phyloP scores from a whole-genome alignment of 1,140 invertebrate genomes.

The Leptinotarsa lineolata region DNA sequence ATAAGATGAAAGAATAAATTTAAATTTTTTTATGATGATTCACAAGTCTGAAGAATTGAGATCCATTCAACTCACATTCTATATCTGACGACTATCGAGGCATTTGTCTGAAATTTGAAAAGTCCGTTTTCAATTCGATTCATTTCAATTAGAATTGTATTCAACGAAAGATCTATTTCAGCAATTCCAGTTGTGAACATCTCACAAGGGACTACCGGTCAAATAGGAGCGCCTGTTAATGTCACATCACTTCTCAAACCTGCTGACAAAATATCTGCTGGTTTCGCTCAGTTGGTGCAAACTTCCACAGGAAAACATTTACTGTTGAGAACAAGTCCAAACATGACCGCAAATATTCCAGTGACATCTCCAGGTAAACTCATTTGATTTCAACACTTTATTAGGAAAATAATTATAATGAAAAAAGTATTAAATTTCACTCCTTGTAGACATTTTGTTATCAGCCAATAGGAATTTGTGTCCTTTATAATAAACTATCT shows the following conservation, averaged over 20 bases:
- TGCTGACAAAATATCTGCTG: slow-evolving; percentile 48
- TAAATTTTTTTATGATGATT: slow-evolving; percentile 9
- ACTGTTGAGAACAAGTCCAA: slow-evolving; percentile 59
- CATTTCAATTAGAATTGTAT: not conserved
- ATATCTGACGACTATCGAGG: slow-evolving; percentile 10
- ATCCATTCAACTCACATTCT: slow-evolving; percentile 26
- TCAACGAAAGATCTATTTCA: slow-evolving; percentile 46
- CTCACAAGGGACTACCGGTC: slow-evolving; percentile 49
- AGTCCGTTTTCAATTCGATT: not conserved
- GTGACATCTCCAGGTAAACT: slow-evolving; percentile 36
- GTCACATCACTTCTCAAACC: slow-evolving; percentile 56
- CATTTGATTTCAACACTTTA: no score
- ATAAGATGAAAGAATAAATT: no score
- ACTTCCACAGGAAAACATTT: slow-evolving; percentile 71
- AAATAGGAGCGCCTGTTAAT: slow-evolving; percentile 55
- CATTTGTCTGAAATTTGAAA: slow-evolving; percentile 21
- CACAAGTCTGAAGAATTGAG: slow-evolving; percentile 15
- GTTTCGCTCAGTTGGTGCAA: slow-evolving; percentile 69
- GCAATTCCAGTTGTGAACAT: slow-evolving; percentile 60
- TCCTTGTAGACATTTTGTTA: no score
- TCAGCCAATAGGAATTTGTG: no score
- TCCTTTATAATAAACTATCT: no score
- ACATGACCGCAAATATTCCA: slow-evolving; percentile 47
- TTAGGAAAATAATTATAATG: no score
- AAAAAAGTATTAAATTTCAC: no score